Conservation (phyloP, 2,888 invertebrate species). For the Drosophila melanosoma region DNA sequence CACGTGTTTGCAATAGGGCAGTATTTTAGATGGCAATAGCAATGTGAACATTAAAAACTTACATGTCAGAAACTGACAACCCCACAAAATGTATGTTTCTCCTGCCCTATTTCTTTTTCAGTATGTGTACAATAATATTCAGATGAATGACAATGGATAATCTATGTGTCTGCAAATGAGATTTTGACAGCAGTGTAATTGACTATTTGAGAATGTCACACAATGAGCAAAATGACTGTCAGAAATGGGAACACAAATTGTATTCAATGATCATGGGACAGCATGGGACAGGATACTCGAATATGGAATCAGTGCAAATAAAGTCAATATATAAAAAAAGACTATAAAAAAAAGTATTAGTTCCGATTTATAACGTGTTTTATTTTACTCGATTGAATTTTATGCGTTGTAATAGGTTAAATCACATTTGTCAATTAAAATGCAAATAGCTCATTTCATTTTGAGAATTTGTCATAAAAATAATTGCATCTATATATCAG, state of each 20-base stretch:
- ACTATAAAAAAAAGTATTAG: not conserved
- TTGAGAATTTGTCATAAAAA: conserved; percentile 60
- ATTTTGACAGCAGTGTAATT: conserved; percentile 11
- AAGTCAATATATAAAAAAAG: not conserved
- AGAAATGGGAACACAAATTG: not conserved
- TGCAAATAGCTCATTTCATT: conserved; percentile 35
- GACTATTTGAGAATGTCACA: conserved; percentile 2
- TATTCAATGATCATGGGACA: conserved; percentile 2
- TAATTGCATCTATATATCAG: conserved; percentile 69
- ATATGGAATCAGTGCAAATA: not conserved
- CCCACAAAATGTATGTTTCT: not conserved
- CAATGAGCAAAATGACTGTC: not conserved
- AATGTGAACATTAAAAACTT: conserved; percentile 13
- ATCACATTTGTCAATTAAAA: conserved; percentile 57
- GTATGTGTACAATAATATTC: not conserved
- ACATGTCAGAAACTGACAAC: conserved; percentile 12
- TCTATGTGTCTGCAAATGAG: not conserved
- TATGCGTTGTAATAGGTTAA: conserved; percentile 17
- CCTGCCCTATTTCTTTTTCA: not conserved
- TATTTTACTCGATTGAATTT: conserved; percentile 8
- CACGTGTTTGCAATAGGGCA: conserved; percentile 17
- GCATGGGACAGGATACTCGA: not conserved
- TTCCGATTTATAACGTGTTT: conserved; percentile 5
- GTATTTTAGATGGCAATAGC: not conserved
- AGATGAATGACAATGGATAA: conserved; percentile 9